Percentiles rank a stretch among this genome's conserved stretches.
Evolutionary conservation across 2,888 invertebrate genomes (phyloP).

Genomic region (Fragum sueziense): DNA sequence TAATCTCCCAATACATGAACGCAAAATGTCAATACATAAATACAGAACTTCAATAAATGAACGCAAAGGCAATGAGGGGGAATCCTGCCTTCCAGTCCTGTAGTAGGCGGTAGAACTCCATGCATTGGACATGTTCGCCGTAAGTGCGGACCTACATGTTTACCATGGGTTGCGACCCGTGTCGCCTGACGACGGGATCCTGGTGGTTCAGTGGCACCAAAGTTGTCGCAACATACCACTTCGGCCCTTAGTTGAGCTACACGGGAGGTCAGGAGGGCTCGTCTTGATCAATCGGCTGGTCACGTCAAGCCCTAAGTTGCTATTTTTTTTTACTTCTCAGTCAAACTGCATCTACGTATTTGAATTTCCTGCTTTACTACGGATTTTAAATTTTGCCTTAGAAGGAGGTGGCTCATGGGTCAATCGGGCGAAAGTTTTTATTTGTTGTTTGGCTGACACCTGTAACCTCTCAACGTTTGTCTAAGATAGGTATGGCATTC

Average conservation of each 20-base stretch:
- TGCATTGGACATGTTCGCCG: too few relatives aligned
- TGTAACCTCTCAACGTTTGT: neutral
- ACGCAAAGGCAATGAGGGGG: too few relatives aligned
- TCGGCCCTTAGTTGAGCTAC: neutral
- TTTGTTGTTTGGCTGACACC: conserved; percentile 13
- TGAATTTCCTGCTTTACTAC: neutral
- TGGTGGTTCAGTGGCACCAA: too few relatives aligned
- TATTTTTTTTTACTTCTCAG: neutral
- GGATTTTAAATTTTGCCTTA: neutral
- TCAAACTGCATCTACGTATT: neutral
- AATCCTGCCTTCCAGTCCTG: too few relatives aligned
- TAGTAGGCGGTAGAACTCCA: too few relatives aligned
- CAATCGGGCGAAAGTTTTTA: conserved; percentile 12
- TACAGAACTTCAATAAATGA: too few relatives aligned
- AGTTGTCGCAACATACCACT: conserved; percentile 3
- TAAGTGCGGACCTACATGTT: too few relatives aligned
- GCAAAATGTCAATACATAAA: too few relatives aligned
- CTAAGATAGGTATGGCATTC: neutral
- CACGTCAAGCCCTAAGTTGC: neutral
- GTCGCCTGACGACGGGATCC: too few relatives aligned
- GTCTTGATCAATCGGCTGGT: conserved; percentile 12
- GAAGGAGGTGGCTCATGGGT: conserved; percentile 19
- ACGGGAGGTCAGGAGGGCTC: conserved; percentile 1
- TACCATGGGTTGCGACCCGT: too few relatives aligned
- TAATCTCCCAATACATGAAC: too few relatives aligned